These are phyloP conservation scores for Ophion obscuratus DNA, from an alignment of 2,888 invertebrate species.

Conservation along the genomic window DNA sequence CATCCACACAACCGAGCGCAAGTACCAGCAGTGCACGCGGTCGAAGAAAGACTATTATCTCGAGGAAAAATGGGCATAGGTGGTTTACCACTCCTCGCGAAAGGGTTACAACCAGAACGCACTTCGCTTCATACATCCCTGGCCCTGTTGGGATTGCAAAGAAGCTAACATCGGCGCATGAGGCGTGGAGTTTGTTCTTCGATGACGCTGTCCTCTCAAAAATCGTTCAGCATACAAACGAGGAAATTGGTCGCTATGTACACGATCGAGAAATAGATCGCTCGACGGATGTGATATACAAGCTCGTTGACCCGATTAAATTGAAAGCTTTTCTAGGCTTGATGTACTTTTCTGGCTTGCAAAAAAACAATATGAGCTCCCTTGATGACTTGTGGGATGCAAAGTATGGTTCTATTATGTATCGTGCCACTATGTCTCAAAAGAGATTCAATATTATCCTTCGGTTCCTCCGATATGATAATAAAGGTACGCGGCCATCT, in stretches of 20 bases:
- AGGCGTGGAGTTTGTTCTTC: conserved; percentile 17
- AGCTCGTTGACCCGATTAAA: conserved; percentile 5
- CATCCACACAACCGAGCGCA: conserved; percentile 14
- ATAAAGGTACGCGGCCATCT: not conserved
- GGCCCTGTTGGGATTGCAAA: conserved; percentile 20
- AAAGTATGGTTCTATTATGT: too few species aligned
- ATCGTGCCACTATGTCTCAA: not conserved
- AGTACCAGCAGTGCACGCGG: conserved; percentile 2
- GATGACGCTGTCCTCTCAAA: conserved; percentile 7
- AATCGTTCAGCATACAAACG: conserved; percentile 13
- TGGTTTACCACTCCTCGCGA: conserved; percentile 3
- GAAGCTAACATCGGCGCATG: not conserved
- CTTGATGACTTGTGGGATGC: not conserved
- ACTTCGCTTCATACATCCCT: not conserved
- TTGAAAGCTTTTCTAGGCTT: conserved; percentile 10
- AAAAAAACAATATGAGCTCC: not conserved
- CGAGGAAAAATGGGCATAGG: not conserved
- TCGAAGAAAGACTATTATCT: not conserved
- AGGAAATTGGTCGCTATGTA: conserved; percentile 1
- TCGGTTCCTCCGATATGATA: not conserved
- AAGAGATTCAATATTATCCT: conserved; percentile 3
- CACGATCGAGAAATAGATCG: conserved; percentile 5
- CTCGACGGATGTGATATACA: not conserved
- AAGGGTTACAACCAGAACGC: not conserved
- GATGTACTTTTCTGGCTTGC: not conserved